These are phyloP conservation scores for Tachuris rubrigastra DNA, from an alignment of 2,113 vertebrate genomes.

Conservation along the genomic window DNA sequence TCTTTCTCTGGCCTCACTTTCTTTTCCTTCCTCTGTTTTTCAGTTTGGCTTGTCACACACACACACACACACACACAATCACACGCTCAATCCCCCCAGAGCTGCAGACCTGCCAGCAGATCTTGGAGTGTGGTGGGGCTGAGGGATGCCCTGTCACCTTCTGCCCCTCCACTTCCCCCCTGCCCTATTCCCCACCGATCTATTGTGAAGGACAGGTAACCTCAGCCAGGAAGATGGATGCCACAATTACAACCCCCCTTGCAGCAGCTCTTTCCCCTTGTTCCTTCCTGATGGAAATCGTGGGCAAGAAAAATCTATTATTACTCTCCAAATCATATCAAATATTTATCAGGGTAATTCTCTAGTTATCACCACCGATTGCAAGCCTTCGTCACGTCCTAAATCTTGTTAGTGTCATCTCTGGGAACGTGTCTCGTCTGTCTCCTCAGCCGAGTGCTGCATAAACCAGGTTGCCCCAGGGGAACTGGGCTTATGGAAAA, in stretches of 20 bases:
- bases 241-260: constrained; percentile 36
- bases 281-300: constrained; percentile 44
- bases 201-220: constrained; percentile 15
- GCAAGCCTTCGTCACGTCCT: constrained; percentile 38
- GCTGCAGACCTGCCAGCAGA: not conserved
- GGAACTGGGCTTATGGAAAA: constrained; percentile 12
- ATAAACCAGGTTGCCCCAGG: not conserved
- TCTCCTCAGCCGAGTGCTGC: not conserved
- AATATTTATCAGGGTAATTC: constrained; percentile 72
- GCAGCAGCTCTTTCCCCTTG: constrained; percentile 3
- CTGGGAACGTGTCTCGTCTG: not conserved
- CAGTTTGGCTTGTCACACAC: not conserved
- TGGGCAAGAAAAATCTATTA: constrained; percentile 64
- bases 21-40: not conserved
- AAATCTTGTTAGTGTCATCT: constrained; percentile 58
- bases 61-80: not conserved
- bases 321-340: constrained; percentile 66
- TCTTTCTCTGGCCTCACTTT: not conserved
- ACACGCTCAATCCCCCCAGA: not conserved
- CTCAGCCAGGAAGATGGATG: constrained; percentile 42
- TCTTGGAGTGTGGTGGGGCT: not conserved
- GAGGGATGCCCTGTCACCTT: constrained; percentile 20
- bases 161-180: not conserved
- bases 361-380: constrained; percentile 50
- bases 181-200: constrained; percentile 10